A percentile compares a stretch with the other conserved stretches of the same genome.
Conservation (phyloP, 2,113 vertebrate genomes). For the Sorex fumeus region DNA sequence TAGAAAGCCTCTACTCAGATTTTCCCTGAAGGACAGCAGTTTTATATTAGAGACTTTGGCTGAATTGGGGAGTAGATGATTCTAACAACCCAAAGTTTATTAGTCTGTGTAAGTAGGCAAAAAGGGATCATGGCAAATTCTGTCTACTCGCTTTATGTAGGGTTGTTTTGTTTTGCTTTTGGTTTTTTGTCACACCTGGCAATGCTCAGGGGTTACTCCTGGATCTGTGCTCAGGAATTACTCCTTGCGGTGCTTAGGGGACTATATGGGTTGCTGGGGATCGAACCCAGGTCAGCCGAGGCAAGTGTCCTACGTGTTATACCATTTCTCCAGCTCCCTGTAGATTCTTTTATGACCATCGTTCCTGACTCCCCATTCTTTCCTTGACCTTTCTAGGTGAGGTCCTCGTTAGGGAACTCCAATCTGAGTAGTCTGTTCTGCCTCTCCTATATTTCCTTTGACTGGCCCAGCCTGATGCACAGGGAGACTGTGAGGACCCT, state of each 20-base stretch:
- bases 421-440: neutral
- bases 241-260: no score
- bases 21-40: slow-evolving; percentile 33
- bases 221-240: no score
- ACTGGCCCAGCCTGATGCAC: slow-evolving; percentile 38
- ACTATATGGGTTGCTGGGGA: neutral
- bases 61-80: slow-evolving; percentile 30
- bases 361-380: neutral
- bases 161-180: no score
- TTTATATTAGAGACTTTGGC: slow-evolving; percentile 49
- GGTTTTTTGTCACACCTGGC: no score
- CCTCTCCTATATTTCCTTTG: slow-evolving; percentile 47
- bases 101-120: slow-evolving; percentile 23
- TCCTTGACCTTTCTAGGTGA: slow-evolving; percentile 9
- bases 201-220: no score
- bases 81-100: slow-evolving; percentile 15
- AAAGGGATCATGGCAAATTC: slow-evolving; percentile 56
- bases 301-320: neutral
- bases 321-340: neutral
- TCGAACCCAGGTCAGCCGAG: neutral
- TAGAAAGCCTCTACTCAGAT: slow-evolving; percentile 42
- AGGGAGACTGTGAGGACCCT: neutral
- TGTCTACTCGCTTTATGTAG: neutral
- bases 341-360: slow-evolving; percentile 29
- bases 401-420: neutral